Base-by-base conservation (phyloP, 2,888 invertebrate genomes). In the Sipha maydis region DNA sequence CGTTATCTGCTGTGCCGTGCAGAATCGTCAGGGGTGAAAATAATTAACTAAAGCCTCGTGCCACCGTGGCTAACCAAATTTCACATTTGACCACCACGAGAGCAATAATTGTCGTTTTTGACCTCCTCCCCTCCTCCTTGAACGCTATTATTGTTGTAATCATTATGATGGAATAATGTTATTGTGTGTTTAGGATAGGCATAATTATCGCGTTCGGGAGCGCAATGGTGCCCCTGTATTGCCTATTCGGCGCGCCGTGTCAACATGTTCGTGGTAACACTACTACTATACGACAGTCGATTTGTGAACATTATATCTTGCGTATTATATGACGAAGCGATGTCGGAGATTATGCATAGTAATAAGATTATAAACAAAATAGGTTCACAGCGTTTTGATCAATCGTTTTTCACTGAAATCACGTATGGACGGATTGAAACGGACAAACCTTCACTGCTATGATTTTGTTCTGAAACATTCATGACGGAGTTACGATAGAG, bases 201-300 rank as follows among this genome's bases (percentile, higher is more conserved):
- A 8, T 28, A 19, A 48, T 48, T 48, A 17, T 25, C n/a, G 48
- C 21, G 48, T 71, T 25, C 25, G 48, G 17, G 28, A 83, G 38
- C 7, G 21, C 38, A 41, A 2, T 2, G n/a, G 19, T 69, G 67
- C 38, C 5, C 38, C 61, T 84, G 31, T 61, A 76, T 76, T 76
- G 76, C 61, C 84, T 76, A 76, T 41, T 1, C 28, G 21, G 41
- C 19, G 41, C 28, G 84, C 84, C 83, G 61, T 1, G 61, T 31
- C 38, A 76, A 34, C n/a, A 19, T 54, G 34, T 54, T 34, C 19
- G 73, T 73, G 48, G 48, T 48, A 9, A 9, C 48, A 71, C 11
- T 31, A 5, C 7, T 5, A 3, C 38, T 5, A 3, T 3, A 41
- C 38, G 38, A 41, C 38, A 7, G 38, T 7, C 38, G 38, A 41